Evolutionary conservation across 92 coral and sea anemone genomes (phyloP).

Genomic region (Pocillopora meandrina): DNA sequence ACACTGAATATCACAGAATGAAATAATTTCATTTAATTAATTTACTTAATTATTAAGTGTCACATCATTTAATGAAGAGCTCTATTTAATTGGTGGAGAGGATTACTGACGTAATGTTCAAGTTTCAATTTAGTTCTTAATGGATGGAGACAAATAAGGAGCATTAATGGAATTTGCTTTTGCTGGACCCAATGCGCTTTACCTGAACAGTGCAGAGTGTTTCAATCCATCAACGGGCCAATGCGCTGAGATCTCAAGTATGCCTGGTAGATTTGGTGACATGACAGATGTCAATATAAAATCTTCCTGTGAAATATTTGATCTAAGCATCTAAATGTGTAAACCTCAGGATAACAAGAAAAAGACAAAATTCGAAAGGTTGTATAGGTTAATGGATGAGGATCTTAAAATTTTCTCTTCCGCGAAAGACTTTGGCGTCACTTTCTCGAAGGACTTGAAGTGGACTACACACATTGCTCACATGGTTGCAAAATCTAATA

Average conservation of each 20-base stretch:
- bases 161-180: conserved; percentile 17
- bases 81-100: conserved; percentile 46
- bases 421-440: no score
- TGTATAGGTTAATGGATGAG: no score
- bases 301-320: conserved; percentile 46
- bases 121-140: conserved; percentile 13
- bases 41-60: no score
- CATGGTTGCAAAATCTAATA: no score
- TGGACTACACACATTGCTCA: no score
- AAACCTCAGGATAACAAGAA: no score
- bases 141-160: conserved; percentile 33
- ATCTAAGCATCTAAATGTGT: no score
- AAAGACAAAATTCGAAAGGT: no score
- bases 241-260: conserved; percentile 27
- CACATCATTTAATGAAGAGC: conserved; percentile 18
- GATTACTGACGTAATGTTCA: background rate
- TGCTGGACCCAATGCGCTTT: conserved; percentile 48
- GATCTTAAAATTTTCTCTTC: no score
- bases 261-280: conserved; percentile 17
- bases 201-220: background rate
- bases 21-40: no score
- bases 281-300: background rate
- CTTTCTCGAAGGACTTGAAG: no score
- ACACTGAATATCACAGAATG: background rate
- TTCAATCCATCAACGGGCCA: background rate